Conservation (phyloP, 2,888 invertebrate genomes). For the Mechanitis mazaeus region DNA sequence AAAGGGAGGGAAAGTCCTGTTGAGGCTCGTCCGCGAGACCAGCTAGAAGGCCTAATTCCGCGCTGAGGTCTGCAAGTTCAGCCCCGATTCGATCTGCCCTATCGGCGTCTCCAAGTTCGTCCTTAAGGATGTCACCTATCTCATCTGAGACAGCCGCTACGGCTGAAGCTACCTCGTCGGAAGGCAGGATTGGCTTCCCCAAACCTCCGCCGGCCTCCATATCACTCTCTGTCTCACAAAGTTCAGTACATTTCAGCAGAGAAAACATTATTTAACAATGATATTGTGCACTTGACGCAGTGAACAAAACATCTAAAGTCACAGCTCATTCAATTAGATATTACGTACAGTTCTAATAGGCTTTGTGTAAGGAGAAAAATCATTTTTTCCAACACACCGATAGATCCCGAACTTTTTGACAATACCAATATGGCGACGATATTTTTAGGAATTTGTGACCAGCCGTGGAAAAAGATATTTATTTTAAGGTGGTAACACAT, state of each 20-base stretch:
- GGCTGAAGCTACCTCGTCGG: constrained; percentile 64
- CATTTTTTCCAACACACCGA: constrained; percentile 71
- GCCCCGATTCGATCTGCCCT: constrained; percentile 64
- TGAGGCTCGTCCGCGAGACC: constrained; percentile 62
- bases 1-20: constrained; percentile 63
- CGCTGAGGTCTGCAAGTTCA: constrained; percentile 64
- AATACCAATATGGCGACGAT: constrained; percentile 78
- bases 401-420: constrained; percentile 70
- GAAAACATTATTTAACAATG: constrained; percentile 71
- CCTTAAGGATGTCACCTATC: constrained; percentile 69
- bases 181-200: constrained; percentile 51
- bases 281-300: constrained; percentile 58
- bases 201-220: constrained; percentile 54
- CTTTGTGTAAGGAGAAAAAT: constrained; percentile 58
- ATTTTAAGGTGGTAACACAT: constrained; percentile 47
- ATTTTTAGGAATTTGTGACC: constrained; percentile 74
- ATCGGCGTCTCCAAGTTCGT: constrained; percentile 65
- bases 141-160: constrained; percentile 68
- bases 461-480: constrained; percentile 55
- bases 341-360: constrained; percentile 55
- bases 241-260: constrained; percentile 66
- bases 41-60: constrained; percentile 64
- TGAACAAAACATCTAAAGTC: constrained; percentile 72
- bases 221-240: constrained; percentile 54
- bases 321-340: constrained; percentile 54